Evolutionary conservation across 2,113 vertebrate species (phyloP).

Genomic region (Arizona elegans): DNA sequence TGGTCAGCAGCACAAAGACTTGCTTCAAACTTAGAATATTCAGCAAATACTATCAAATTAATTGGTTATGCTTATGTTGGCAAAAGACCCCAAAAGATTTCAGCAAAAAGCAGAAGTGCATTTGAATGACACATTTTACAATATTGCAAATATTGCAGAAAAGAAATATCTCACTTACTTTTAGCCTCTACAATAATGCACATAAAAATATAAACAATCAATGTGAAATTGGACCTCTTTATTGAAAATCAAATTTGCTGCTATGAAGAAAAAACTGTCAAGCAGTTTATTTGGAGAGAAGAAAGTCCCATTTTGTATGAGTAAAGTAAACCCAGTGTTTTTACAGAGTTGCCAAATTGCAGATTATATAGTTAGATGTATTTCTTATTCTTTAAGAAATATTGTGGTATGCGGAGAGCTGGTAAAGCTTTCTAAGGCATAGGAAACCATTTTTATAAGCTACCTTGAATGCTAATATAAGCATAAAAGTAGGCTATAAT

Average conservation of each 20-base stretch:
- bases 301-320: neutral
- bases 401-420: neutral
- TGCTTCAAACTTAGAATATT: neutral
- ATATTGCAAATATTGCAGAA: neutral
- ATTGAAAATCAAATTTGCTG: neutral
- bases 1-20: neutral
- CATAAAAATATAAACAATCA: neutral
- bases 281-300: neutral
- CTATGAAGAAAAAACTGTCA: neutral
- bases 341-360: neutral
- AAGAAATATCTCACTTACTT: neutral
- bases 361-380: neutral
- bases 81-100: neutral
- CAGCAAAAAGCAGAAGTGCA: neutral
- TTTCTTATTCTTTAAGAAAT: neutral
- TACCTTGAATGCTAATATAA: neutral
- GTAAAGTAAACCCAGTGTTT: neutral
- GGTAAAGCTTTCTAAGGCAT: neutral
- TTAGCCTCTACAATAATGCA: neutral
- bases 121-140: slow-evolving; percentile 1
- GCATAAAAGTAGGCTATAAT: neutral
- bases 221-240: neutral
- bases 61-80: neutral
- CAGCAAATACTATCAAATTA: neutral
- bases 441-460: neutral